Base-by-base conservation (phyloP, 2,113 vertebrate species). In the Lethenteron camtschaticum region DNA sequence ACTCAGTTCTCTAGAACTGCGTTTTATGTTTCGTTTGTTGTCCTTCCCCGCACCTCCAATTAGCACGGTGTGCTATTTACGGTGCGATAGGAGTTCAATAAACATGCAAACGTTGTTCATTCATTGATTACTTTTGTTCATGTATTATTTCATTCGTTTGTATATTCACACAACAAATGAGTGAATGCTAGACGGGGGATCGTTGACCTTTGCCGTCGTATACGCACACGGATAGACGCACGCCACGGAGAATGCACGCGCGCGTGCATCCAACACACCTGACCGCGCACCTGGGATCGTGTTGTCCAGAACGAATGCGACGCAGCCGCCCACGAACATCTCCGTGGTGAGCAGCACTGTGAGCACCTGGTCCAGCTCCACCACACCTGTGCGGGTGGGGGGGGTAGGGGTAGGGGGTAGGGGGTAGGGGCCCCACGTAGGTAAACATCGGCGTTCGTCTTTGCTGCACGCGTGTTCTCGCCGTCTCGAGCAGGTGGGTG, bases 281-380 rank as follows among this genome's bases (percentile, higher is more conserved):
- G 9, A 16, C n/a, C 24, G n/a, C 63, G n/a, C 10, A 95, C 92
- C 92, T 69, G 94, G 88, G 70, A 97, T 84, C 3, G 94, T 95
- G 80, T 97, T 97, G 80, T 97, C 94, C 55, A 96, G 78, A 69
- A 87, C 59, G 73, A 97, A 97, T 57, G 88, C 94, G 1, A 97
- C 75, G 76, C 84, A 86, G 0, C 94, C 91, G 14, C 94, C 91
- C 1, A 97, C 91, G 68, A 97, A 97, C 94, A 97, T 97, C 76
- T 96, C 89, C 0, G 90, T 96, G 10, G 89, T 95, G 60, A 97
- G 79, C 73, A 97, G 84, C 75, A 99, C 91, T 0, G 86, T 96
- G 72, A 96, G 77, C 72, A 96, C 90, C 77, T 96, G 91, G 79
- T 99, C 87, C 71, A 95, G 74, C 76, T 95, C 90, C 5, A 79